A percentile compares a stretch with the other conserved stretches of the same genome.
phyloP scores from a whole-genome alignment of 1,140 invertebrate species.

The Parapsyche elsis region DNA sequence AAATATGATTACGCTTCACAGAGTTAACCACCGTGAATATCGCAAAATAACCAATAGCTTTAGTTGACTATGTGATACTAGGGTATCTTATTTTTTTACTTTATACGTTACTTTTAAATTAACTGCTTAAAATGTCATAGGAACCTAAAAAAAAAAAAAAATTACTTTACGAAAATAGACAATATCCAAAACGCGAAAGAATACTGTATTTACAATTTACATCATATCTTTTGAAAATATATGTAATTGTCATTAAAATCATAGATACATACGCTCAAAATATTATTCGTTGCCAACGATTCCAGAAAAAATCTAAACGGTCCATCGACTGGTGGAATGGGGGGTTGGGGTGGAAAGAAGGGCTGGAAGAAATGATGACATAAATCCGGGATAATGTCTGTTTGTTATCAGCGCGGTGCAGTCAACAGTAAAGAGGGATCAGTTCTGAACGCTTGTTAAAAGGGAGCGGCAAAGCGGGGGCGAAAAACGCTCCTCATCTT shows the following conservation, averaged over 20 bases:
- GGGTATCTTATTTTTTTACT: no score
- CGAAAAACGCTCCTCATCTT: neutral
- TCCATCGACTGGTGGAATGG: slow-evolving; percentile 21
- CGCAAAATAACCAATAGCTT: neutral
- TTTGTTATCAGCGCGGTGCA: slow-evolving; percentile 68
- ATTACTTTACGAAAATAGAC: no score
- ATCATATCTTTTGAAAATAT: no score
- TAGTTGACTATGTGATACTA: neutral
- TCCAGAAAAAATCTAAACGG: neutral
- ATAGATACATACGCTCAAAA: no score
- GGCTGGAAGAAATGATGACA: slow-evolving; percentile 63
- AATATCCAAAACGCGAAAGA: no score
- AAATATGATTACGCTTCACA: slow-evolving; percentile 54
- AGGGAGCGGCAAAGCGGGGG: slow-evolving; percentile 15
- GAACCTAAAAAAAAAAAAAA: no score
- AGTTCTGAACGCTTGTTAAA: slow-evolving; percentile 55
- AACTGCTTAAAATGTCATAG: no score
- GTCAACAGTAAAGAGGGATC: slow-evolving; percentile 59
- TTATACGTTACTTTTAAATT: no score
- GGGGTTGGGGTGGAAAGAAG: slow-evolving; percentile 1
- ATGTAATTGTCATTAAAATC: no score
- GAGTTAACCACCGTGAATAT: slow-evolving; percentile 45
- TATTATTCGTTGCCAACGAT: no score
- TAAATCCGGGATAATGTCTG: slow-evolving; percentile 68
- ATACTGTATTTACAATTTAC: no score